These are phyloP conservation scores for Capreolus pygargus DNA, from an alignment of 2,113 vertebrate species.

Conservation along the genomic window DNA sequence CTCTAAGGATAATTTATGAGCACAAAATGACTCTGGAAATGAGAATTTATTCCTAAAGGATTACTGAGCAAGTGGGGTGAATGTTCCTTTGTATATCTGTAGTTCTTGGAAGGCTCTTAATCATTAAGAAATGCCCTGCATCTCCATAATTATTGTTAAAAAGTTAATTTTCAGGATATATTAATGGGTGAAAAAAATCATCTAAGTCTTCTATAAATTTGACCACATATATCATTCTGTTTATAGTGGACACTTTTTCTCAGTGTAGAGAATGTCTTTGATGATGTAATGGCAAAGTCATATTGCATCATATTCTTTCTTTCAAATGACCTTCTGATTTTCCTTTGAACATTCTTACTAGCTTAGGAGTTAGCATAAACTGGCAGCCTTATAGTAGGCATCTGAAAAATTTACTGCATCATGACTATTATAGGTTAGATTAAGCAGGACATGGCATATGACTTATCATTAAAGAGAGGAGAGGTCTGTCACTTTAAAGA, in stretches of 20 bases:
- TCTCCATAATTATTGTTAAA: not conserved
- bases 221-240: not conserved
- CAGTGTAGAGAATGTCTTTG: not conserved
- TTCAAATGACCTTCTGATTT: conserved; percentile 10
- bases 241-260: not conserved
- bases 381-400: not conserved
- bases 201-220: not conserved
- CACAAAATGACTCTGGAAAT: conserved; percentile 10
- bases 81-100: not conserved
- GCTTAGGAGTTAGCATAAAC: not conserved
- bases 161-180: not conserved
- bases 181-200: not conserved
- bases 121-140: not conserved
- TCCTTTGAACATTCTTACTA: not conserved
- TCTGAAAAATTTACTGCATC: not conserved
- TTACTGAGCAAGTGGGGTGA: not conserved
- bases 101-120: not conserved
- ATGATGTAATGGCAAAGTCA: conserved; percentile 17
- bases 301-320: not conserved
- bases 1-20: not conserved
- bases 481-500: not conserved
- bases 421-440: not conserved
- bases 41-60: conserved; percentile 29
- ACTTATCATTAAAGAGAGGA: not conserved
- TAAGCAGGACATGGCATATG: not conserved